Percentiles rank a stretch among this genome's conserved stretches.
Evolutionary conservation across 2,797 vertebrate genomes (phyloP).

Genomic region (Streptopelia turtur): DNA sequence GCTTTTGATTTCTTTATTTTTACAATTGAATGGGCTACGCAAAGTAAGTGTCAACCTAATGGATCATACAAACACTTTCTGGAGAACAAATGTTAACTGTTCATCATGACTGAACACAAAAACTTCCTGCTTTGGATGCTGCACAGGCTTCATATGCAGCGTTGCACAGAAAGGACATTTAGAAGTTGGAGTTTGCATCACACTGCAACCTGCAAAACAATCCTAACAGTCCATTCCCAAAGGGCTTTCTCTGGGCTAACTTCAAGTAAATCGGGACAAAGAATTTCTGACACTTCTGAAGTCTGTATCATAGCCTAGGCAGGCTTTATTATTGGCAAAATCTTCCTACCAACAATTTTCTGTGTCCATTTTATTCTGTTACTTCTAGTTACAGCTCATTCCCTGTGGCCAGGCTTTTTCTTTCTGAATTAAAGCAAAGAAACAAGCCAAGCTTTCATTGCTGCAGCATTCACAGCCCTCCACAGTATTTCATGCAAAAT

Average conservation of each 20-base stretch:
- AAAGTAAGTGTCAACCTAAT: neutral
- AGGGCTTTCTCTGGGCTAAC: neutral
- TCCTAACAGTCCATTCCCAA: neutral
- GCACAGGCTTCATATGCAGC: neutral
- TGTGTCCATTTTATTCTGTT: neutral
- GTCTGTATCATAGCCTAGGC: neutral
- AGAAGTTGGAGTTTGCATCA: neutral
- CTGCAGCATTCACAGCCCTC: neutral
- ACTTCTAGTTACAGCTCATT: neutral
- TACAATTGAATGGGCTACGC: neutral
- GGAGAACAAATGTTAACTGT: neutral
- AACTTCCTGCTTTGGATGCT: neutral
- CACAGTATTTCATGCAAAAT: conserved; percentile 8
- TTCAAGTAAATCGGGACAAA: neutral
- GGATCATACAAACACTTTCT: neutral
- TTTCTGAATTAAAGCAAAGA: neutral
- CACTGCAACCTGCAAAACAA: neutral
- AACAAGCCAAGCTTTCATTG: neutral
- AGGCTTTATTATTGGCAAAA: neutral
- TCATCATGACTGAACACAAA: neutral
- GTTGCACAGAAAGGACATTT: neutral
- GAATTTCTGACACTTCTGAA: neutral
- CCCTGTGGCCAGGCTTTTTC: neutral
- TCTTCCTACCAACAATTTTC: neutral
- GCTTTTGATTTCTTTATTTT: neutral